Evolutionary conservation across 2,113 vertebrate species (phyloP).

Genomic region (Vimba vimba): DNA sequence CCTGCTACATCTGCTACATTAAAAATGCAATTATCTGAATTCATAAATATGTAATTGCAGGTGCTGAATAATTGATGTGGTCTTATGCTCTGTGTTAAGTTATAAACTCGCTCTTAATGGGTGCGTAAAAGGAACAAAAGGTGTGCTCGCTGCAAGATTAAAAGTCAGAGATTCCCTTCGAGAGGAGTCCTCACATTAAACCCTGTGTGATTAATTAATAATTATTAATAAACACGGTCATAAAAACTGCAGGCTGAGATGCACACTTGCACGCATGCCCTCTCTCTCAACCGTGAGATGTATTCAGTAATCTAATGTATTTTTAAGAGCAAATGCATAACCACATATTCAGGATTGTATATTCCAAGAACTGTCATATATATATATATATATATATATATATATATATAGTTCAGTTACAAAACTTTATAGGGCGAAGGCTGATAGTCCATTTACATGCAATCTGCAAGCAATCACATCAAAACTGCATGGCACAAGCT

Average conservation of each 20-base stretch:
- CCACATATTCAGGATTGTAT: not conserved
- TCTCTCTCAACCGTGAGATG: not conserved
- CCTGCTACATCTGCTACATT: conserved; percentile 73
- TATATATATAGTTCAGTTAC: too few relatives aligned
- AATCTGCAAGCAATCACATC: too few relatives aligned
- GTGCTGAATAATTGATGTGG: conserved; percentile 75
- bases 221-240: conserved; percentile 42
- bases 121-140: conserved; percentile 66
- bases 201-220: conserved; percentile 40
- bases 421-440: too few relatives aligned
- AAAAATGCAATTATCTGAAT: conserved; percentile 79
- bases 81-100: conserved; percentile 69
- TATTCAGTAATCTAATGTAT: not conserved
- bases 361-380: not conserved
- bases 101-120: conserved; percentile 70
- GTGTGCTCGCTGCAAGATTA: conserved; percentile 65
- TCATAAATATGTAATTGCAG: conserved; percentile 76
- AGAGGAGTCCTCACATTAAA: conserved; percentile 67
- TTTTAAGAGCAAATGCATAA: not conserved
- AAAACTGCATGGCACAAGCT: too few relatives aligned
- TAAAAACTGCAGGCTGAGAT: conserved; percentile 10
- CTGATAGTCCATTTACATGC: too few relatives aligned
- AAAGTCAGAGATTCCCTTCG: conserved; percentile 53
- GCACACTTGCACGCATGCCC: not conserved
- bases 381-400: too few relatives aligned